Conservation (phyloP, 2,113 vertebrate species). For the Cervus canadensis region DNA sequence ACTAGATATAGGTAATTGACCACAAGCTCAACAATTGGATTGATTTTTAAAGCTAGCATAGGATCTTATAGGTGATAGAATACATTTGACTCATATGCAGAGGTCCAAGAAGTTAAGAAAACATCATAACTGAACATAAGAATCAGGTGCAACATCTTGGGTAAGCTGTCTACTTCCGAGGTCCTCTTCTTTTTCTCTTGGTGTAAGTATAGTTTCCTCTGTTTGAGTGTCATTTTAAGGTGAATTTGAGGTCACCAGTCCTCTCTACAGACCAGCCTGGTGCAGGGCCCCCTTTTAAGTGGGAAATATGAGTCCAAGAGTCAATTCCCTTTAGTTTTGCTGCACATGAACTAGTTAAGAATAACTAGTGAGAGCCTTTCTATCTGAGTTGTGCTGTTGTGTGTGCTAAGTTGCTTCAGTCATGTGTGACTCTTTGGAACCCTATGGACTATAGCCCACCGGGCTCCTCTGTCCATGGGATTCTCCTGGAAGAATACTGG, state of each 20-base stretch:
- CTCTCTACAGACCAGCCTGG: background rate
- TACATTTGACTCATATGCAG: background rate
- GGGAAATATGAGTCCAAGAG: background rate
- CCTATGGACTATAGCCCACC: background rate
- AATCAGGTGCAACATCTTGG: background rate
- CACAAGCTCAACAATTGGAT: background rate
- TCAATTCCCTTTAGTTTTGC: background rate
- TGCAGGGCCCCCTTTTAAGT: background rate
- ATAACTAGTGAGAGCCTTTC: background rate
- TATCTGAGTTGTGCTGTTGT: background rate
- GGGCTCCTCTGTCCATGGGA: background rate
- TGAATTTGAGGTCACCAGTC: background rate
- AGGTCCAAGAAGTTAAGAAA: background rate
- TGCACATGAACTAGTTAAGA: background rate
- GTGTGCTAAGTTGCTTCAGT: background rate
- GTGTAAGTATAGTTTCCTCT: background rate
- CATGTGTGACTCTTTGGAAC: background rate
- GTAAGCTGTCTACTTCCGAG: background rate
- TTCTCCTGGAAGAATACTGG: background rate
- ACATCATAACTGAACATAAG: background rate
- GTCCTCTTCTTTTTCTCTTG: background rate
- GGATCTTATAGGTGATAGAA: background rate
- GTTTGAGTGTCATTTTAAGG: background rate
- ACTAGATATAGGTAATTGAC: background rate
- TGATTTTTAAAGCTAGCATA: background rate